Base-by-base conservation (phyloP, 2,888 invertebrate species). In the Ophonus ardosiacus region DNA sequence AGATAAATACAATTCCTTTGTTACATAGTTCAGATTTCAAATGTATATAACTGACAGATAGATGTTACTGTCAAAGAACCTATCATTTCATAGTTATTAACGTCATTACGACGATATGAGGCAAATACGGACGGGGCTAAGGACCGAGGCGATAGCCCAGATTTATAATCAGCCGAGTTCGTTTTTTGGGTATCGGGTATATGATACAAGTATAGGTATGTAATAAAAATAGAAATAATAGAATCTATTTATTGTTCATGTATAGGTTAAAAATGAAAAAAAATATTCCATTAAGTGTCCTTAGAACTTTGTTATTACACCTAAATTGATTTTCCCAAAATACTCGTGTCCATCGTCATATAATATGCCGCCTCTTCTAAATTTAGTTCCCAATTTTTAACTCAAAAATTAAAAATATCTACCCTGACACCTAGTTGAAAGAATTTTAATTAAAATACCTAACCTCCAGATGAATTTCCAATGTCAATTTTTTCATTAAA, bases 391-490 rank as follows among this genome's bases (percentile, higher is more conserved):
- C 31, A 57, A 31, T 57, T 56, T 78, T 51, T 74, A 17, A 13
- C 24, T 56, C 18, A 40, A 56, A 78, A 78, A 57, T 56, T 15
- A 78, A 78, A 57, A 78, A 57, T 15, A 78, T 51, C 51, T 15
- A 5, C 2, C 13, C n/a, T 56, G 56, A 10, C 74, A 43, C 10
- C 43, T 18, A 74, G 24, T 56, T 78, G 8, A 78, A 84, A 84
- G 83, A 76, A 63, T 84, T 84, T 84, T 84, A 78, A 84, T 84
- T 84, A 84, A 84, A 84, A 63, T 84, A 71, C 78, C 84, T 59
- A 51, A 68, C 76, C 76, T 21, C 84, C 38, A 65, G 63, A 84
- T 78, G 78, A 84, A 84, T 84, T 63, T 84, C 84, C 78, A 63
- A 84, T 84, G 84, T 78, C 84, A 84, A 56, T 76, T 78, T 84